Conservation (phyloP, 2,113 vertebrate species). For the Mesocricetus auratus region DNA sequence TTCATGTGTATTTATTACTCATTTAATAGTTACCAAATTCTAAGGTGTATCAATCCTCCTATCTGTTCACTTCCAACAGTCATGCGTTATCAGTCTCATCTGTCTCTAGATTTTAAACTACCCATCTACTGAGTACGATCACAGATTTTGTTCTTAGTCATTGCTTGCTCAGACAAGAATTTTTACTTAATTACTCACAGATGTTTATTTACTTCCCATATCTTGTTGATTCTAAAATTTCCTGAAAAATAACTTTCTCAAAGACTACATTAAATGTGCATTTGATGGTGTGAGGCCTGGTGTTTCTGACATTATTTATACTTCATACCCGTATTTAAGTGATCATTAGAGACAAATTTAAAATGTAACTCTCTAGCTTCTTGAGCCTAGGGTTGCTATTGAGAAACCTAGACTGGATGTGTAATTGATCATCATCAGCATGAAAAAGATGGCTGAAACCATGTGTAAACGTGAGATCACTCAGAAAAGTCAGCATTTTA, state of each 20-base stretch:
- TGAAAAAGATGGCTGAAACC: background rate
- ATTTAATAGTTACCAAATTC: background rate
- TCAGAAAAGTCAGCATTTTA: background rate
- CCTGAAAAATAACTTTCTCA: background rate
- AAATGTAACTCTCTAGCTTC: background rate
- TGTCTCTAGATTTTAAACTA: constrained; percentile 8
- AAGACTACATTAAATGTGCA: background rate
- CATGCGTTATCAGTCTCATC: background rate
- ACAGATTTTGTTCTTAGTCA: background rate
- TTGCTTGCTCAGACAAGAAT: constrained; percentile 23
- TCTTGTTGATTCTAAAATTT: background rate
- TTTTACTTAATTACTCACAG: background rate
- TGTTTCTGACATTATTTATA: constrained; percentile 23
- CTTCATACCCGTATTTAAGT: background rate
- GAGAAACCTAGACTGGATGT: background rate
- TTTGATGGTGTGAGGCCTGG: background rate
- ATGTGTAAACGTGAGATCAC: background rate
- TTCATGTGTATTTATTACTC: background rate
- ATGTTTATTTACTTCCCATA: background rate
- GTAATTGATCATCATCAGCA: no score
- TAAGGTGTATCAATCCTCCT: background rate
- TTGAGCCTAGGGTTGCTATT: background rate
- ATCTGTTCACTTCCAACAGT: background rate
- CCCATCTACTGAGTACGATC: background rate
- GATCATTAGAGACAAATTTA: background rate